Evolutionary conservation across 30 jellyfish, hydroid and myxozoan genomes (phyloP), one percentile per base, ranked within the genome.

Genomic region (Mastigias papua): DNA sequence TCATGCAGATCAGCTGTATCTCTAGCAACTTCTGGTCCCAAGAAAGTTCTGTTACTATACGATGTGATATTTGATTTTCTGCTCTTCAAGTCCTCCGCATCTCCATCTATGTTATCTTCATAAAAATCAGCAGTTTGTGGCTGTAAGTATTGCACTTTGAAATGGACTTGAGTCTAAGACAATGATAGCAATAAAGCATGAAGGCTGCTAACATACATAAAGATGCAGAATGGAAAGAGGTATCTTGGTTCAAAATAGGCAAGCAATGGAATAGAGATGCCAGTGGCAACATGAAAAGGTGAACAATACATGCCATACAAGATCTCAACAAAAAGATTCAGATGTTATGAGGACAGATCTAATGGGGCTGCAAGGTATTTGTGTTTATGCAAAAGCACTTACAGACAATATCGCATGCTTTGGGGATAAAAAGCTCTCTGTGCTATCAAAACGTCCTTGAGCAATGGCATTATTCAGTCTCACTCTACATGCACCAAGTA

Each of bases 401-500:
- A 94, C 99, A 81, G 94, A 49, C 49, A 94, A 68, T n/a, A 94
- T 51, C 46, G 67, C 61, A 71, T 83, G 97, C 20, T 58, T 89
- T 51, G 89, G 73, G 32, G 95, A 97, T 21, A 94, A 35, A 63
- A 94, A 68, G 51, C 77, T 83, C 31, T 94, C 99, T 21, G 81
- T 54, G 76, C 63, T 91, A 10, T 94, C 99, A 2, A 86, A 65
- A 33, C 69, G 46, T 28, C 99, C 99, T 46, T 96, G 97, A 4
- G 92, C 93, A 68, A 84, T 61, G 1, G 85, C 46, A 9, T 35
- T 26, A 5, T 85, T 87, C 57, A 94, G 78, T 13, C 95, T 75
- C 48, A 73, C 85, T 22, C 98, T 95, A 87, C 85, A 94, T 17
- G 97, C 99, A 63, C 97, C 99, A 66, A 94, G 86, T 25, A 94